These are phyloP conservation scores for Drosophila paulistorum DNA, from an alignment of 1,140 invertebrate genomes.

Conservation along the genomic window DNA sequence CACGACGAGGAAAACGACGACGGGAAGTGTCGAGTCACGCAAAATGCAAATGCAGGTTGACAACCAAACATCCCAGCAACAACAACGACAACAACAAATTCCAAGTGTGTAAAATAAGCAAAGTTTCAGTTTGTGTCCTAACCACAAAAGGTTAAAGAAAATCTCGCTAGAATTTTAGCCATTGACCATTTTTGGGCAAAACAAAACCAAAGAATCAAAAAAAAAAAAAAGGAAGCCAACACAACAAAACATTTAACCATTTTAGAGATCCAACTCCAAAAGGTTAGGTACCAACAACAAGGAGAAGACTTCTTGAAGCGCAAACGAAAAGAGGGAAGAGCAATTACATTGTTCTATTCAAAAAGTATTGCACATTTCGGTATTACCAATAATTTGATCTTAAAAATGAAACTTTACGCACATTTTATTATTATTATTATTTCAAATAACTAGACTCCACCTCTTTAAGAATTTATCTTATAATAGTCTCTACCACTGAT, in stretches of 20 bases:
- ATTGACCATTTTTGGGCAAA: constrained; percentile 60
- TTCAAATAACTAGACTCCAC: too few relatives aligned
- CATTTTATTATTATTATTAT: too few relatives aligned
- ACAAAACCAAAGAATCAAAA: neutral
- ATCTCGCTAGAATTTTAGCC: constrained; percentile 67
- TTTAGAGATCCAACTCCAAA: constrained; percentile 32
- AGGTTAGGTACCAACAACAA: neutral
- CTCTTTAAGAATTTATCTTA: too few relatives aligned
- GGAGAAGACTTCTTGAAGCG: neutral
- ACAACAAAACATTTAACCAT: constrained; percentile 63
- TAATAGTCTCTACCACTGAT: too few relatives aligned
- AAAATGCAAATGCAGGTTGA: constrained; percentile 75
- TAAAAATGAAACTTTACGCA: too few relatives aligned
- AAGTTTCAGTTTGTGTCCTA: constrained; percentile 21
- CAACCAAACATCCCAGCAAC: constrained; percentile 29
- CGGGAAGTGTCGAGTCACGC: constrained; percentile 56
- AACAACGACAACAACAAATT: constrained; percentile 4
- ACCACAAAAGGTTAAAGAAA: constrained; percentile 70
- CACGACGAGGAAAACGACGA: neutral
- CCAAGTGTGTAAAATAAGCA: constrained; percentile 58
- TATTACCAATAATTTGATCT: too few relatives aligned
- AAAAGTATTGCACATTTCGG: too few relatives aligned
- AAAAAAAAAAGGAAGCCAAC: neutral
- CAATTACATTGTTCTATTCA: neutral
- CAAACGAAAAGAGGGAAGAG: constrained; percentile 11